Conservation (phyloP, 2,113 vertebrate genomes). For the Cranoglanis bouderius region DNA sequence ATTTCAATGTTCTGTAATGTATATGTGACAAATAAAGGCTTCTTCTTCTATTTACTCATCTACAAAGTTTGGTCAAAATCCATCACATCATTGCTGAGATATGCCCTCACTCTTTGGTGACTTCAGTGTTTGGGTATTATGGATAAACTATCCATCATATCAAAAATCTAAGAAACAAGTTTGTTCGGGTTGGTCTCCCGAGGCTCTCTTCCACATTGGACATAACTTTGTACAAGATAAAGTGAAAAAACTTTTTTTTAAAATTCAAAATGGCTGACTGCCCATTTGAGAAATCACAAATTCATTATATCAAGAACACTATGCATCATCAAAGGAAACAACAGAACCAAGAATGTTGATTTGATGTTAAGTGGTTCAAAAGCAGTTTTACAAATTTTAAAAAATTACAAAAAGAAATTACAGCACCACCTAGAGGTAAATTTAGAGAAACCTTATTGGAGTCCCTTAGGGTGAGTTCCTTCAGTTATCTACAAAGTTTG, state of each 20-base stretch:
- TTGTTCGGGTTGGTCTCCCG: too few species aligned
- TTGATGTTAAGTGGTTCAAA: too few species aligned
- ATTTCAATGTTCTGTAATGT: too few species aligned
- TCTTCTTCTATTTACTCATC: not conserved
- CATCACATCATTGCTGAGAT: not conserved
- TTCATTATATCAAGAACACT: not conserved
- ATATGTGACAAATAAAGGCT: too few species aligned
- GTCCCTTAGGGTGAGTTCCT: too few species aligned
- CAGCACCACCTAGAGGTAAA: not conserved
- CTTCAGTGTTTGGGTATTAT: too few species aligned
- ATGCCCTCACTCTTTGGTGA: not conserved
- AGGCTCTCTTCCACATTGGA: not conserved
- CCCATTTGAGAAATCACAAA: not conserved
- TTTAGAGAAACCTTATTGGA: not conserved
- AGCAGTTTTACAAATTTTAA: not conserved
- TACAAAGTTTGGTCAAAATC: not conserved
- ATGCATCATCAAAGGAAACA: not conserved
- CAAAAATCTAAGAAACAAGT: too few species aligned
- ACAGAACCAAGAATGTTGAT: too few species aligned
- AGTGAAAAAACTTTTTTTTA: not conserved
- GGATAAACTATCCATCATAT: too few species aligned
- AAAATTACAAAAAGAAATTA: too few species aligned
- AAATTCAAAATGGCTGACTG: too few species aligned
- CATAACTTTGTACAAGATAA: not conserved
- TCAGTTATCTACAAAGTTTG: too few species aligned